These are phyloP conservation scores for Nephotettix cincticeps DNA, from an alignment of 1,140 invertebrate species.

Conservation along the genomic window DNA sequence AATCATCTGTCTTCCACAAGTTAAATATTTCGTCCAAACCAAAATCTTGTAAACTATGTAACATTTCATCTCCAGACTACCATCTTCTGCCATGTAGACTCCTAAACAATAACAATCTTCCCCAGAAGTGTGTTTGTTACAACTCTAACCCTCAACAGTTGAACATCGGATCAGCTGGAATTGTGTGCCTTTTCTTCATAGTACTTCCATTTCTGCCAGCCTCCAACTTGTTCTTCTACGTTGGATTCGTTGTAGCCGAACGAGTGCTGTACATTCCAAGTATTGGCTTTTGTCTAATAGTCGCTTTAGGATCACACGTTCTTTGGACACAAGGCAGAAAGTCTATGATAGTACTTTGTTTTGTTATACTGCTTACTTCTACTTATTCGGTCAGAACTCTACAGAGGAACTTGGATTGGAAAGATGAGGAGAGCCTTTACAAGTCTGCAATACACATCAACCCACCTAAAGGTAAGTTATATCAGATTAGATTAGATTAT, in stretches of 20 bases:
- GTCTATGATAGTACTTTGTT: conserved; percentile 43
- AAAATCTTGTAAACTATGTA: background rate
- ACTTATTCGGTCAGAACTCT: conserved; percentile 76
- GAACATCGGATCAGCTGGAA: conserved; percentile 3
- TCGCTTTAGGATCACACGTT: conserved; percentile 64
- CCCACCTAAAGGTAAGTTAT: conserved; percentile 88
- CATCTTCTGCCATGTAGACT: conserved; percentile 43
- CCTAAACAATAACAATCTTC: conserved; percentile 48
- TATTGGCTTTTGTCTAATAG: conserved; percentile 89
- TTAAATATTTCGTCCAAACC: no score
- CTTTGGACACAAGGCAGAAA: conserved; percentile 45
- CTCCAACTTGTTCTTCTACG: conserved; percentile 91
- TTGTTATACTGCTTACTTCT: conserved; percentile 55
- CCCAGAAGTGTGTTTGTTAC: conserved; percentile 32
- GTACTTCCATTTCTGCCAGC: conserved; percentile 91
- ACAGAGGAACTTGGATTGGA: conserved; percentile 85
- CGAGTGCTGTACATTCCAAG: conserved; percentile 93
- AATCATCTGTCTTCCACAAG: no score
- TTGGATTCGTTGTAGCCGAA: conserved; percentile 96
- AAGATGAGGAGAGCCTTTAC: conserved; percentile 90
- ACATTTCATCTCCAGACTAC: background rate
- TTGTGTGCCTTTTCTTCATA: conserved; percentile 64
- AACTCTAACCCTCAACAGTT: conserved; percentile 32
- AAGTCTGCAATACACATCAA: conserved; percentile 87
- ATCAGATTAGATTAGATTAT: no score